These are phyloP conservation scores for Palythoa caribaeorum DNA, from an alignment of 92 coral and sea anemone genomes.

Conservation along the genomic window DNA sequence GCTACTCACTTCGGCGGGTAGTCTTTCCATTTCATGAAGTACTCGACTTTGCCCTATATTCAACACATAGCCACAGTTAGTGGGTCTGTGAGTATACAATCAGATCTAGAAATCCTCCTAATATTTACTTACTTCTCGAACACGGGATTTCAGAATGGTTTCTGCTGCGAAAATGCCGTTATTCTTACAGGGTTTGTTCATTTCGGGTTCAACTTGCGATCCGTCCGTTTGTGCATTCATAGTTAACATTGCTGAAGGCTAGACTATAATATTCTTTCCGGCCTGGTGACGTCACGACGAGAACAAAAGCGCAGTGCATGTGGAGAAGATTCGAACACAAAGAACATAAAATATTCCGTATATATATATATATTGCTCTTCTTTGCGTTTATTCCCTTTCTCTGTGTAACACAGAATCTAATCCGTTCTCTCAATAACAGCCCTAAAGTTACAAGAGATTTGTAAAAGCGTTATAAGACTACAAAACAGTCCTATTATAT, in stretches of 20 bases:
- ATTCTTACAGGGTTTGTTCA: conserved; percentile 89
- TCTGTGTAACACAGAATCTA: not conserved
- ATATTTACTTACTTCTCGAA: conserved; percentile 82
- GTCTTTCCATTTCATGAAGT: conserved; percentile 97
- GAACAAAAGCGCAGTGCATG: conserved; percentile 51
- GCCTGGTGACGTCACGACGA: conserved; percentile 47
- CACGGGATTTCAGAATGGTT: conserved; percentile 93
- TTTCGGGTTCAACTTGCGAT: conserved; percentile 33
- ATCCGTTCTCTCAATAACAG: not conserved
- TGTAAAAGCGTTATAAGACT: not conserved
- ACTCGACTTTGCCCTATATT: conserved; percentile 97
- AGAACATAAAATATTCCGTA: conserved; percentile 39
- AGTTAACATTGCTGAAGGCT: conserved; percentile 48
- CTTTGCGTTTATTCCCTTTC: not conserved
- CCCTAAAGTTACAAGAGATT: not conserved
- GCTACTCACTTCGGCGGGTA: conserved; percentile 92
- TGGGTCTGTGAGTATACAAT: not conserved
- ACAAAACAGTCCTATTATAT: not conserved
- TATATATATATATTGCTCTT: conserved; percentile 40
- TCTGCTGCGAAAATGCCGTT: conserved; percentile 99
- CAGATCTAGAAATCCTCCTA: conserved; percentile 6
- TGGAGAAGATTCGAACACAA: conserved; percentile 38
- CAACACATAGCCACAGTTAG: conserved; percentile 34
- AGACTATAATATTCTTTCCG: conserved; percentile 55
- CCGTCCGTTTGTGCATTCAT: conserved; percentile 58